Evolutionary conservation across 2,797 vertebrate species (phyloP).

Genomic region (Rhynchotus rufescens): DNA sequence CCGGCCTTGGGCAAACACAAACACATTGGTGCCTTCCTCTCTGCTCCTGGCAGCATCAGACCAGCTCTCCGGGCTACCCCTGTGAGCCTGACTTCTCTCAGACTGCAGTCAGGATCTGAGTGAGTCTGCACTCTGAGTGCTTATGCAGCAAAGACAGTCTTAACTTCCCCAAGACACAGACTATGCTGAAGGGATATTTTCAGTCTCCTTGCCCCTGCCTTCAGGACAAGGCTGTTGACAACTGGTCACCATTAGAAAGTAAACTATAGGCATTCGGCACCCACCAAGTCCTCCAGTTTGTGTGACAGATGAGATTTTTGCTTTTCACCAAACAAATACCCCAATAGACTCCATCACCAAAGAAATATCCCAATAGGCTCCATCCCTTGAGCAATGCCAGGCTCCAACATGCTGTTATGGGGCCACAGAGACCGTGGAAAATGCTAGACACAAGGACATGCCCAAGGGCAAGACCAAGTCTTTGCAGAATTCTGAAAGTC

Average conservation of each 20-base stretch:
- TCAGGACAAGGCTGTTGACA: not conserved
- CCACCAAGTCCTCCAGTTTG: not conserved
- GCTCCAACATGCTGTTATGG: not conserved
- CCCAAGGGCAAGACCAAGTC: not conserved
- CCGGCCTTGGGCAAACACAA: not conserved
- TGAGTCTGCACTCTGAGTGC: not conserved
- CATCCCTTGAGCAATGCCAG: not conserved
- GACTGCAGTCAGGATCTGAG: accelerated
- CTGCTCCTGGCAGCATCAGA: not conserved
- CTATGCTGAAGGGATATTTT: not conserved
- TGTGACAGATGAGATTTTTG: not conserved
- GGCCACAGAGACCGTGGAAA: accelerated
- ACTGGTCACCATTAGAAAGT: not conserved
- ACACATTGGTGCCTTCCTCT: not conserved
- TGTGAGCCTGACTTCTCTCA: not conserved
- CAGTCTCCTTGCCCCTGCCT: not conserved
- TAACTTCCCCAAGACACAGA: accelerated
- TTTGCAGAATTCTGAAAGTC: not conserved
- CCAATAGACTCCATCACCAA: accelerated
- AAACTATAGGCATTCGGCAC: not conserved
- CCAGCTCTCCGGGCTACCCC: not conserved
- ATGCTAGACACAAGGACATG: accelerated
- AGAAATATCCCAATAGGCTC: too few species aligned
- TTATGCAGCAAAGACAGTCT: accelerated
- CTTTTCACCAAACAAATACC: accelerated